Evolutionary conservation across 1,140 invertebrate genomes (phyloP).

Genomic region (Notospermus geniculatus): DNA sequence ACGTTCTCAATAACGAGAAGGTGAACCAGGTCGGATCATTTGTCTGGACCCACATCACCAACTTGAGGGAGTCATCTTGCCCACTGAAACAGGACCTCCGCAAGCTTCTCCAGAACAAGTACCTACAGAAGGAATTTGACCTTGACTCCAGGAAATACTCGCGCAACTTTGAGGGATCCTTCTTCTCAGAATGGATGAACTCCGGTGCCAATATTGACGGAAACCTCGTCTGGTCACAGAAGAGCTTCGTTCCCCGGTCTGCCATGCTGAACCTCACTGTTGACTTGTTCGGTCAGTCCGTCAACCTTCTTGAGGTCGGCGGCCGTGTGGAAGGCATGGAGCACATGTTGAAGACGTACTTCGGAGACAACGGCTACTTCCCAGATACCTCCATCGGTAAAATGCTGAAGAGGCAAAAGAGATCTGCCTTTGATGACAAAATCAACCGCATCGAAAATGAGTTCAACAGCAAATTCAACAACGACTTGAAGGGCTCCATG

Average conservation of each 20-base stretch:
- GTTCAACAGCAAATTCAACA: slow-evolving; percentile 20
- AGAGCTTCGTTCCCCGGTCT: slow-evolving; percentile 81
- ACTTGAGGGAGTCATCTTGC: slow-evolving; percentile 14
- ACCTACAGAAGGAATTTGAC: slow-evolving; percentile 66
- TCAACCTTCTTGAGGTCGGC: slow-evolving; percentile 83
- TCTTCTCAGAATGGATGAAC: slow-evolving; percentile 41
- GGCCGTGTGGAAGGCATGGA: slow-evolving; percentile 84
- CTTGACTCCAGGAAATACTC: slow-evolving; percentile 85
- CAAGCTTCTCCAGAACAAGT: slow-evolving; percentile 4
- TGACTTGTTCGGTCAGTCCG: slow-evolving; percentile 79
- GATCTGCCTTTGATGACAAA: not conserved
- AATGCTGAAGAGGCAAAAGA: slow-evolving; percentile 7
- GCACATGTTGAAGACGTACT: slow-evolving; percentile 74
- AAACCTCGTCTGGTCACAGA: slow-evolving; percentile 79
- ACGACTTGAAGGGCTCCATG: slow-evolving; percentile 43
- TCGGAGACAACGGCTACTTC: slow-evolving; percentile 59
- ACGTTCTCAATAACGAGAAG: not conserved
- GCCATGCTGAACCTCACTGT: slow-evolving; percentile 76
- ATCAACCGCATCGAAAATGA: slow-evolving; percentile 3
- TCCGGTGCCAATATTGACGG: slow-evolving; percentile 40
- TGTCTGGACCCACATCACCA: slow-evolving; percentile 17
- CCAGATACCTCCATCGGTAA: slow-evolving; percentile 19
- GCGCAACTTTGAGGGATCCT: slow-evolving; percentile 69
- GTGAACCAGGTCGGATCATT: slow-evolving; percentile 16
- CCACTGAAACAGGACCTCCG: slow-evolving; percentile 13